Evolutionary conservation across 1,140 invertebrate genomes (phyloP), one percentile per base, ranked within the genome.

Genomic region (Scaptodrosophila lebanonensis): DNA sequence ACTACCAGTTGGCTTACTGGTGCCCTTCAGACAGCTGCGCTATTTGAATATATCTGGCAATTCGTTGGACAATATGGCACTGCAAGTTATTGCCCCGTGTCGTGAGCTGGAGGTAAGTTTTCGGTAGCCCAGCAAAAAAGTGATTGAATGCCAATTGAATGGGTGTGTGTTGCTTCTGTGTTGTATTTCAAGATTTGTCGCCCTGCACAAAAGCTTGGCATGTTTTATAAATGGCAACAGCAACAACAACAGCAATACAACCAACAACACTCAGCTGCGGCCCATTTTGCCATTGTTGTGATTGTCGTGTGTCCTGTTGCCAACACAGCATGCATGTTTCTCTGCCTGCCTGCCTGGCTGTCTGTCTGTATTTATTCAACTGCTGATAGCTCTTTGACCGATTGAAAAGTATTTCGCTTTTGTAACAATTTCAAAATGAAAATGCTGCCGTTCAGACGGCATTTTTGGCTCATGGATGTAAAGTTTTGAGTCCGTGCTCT

Each of bases 21-120:
- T 88, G 2, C 87, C 88, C 17, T 88, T 90, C 32, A 86, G 88
- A 47, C 86, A 90, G 27, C 68, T 90, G 13, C 87, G 86, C 44
- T 88, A 89, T 71, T 76, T 90, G 48, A 91, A 91, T 79, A 72
- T 91, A 25, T 90, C 90, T n/a, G 87, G 88, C 25, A 90, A 89
- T 68, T 86, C 87, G 49, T 71, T 89, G 43, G 84, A 87, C 51
- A 88, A 86, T 51, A 85, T 83, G 61, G 71, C 83, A 22, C 27
- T 87, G 62, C 73, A 87, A 59, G 75, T 87, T 48, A 84, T 87
- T 56, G 83, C 85, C 71, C 77, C 86, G 6, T 86, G 86, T 49
- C 68, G 70, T 25, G 67, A 84, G 27, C 65, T 87, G 8, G 84
- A 87, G 83, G 86, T 87, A 76, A 84, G 79, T 82, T 52, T 33